Base-by-base conservation (phyloP, 2,113 vertebrate species). In the Acinonyx jubatus region DNA sequence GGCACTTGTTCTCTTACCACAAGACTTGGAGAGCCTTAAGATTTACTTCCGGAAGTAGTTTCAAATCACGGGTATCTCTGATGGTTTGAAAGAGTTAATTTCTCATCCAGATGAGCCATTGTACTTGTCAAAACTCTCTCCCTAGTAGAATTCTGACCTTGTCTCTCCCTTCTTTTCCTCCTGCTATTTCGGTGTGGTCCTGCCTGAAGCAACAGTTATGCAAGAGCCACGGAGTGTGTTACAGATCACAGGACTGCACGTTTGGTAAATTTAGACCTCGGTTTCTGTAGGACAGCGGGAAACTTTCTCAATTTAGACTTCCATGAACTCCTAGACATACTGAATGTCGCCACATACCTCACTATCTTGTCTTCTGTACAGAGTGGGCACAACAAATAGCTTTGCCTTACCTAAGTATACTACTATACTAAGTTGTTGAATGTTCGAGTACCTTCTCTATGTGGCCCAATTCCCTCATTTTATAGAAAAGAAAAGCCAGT, bases 251-350 rank as follows among this genome's bases (percentile, higher is more conserved):
- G 83, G 83, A 83, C 55, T 48, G 41, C 48, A 73, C 29, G 7
- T 92, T 41, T 74, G 83, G 41, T 83, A 76, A 89, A 96, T 79
- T 74, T 95, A 94, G 92, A 83, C 74, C 63, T 95, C 45, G 2
- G 13, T 89, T 86, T 63, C 82, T 74, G 93, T 55, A 79, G 82
- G 71, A 71, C 23, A 78, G 38, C 69, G 25, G 38, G 31, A 66
- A 31, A 52, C 29, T 61, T 89, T 92, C 84, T 71, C 14, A 71
- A 85, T 78, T 88, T 71, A 93, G 63, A 91, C 61, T 63, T 82
- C 25, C 4, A 25, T 78, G 66, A 71, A 73, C 68, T 88, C 52
- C 7, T 45, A 55, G 81, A 71, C 19, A 38, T 74, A n/a, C 73
- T 96, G 1, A 45, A 8, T 78, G 41, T 57, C 57, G 21, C 23